These are phyloP conservation scores for Hyppa rectilinea DNA, from an alignment of 2,888 invertebrate species.

Conservation along the genomic window DNA sequence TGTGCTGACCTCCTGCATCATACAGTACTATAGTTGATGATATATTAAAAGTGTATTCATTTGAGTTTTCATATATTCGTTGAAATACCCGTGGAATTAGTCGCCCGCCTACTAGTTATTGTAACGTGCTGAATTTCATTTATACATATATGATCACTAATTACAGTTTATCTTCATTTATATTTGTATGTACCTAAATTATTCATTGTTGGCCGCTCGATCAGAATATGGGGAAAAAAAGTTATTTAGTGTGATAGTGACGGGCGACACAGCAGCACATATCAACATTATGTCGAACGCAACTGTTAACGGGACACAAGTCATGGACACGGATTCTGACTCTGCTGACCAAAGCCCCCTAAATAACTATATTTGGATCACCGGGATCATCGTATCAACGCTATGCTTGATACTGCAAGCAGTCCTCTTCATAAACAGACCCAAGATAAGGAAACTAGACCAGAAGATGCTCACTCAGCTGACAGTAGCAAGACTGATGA, in stretches of 20 bases:
- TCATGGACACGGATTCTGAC: background rate
- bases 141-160: background rate
- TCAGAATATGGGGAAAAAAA: background rate
- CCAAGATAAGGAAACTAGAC: constrained; percentile 76
- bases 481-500: constrained; percentile 75
- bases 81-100: too few species aligned
- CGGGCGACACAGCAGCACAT: background rate
- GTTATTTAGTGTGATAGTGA: background rate
- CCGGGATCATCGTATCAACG: constrained; percentile 73
- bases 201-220: background rate
- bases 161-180: background rate
- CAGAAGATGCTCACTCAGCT: constrained; percentile 78
- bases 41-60: too few species aligned
- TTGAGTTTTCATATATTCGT: too few species aligned
- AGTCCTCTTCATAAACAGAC: constrained; percentile 67
- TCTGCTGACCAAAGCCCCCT: background rate
- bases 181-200: background rate
- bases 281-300: constrained; percentile 16
- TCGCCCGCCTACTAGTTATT: background rate
- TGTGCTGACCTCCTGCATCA: too few species aligned
- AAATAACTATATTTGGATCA: constrained; percentile 18
- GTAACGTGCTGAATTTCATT: background rate
- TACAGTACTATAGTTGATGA: too few species aligned
- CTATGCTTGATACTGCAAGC: constrained; percentile 72
- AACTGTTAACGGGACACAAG: background rate